These are phyloP conservation scores for Xestia rhomboidea DNA, from an alignment of 2,888 invertebrate species.

Conservation along the genomic window DNA sequence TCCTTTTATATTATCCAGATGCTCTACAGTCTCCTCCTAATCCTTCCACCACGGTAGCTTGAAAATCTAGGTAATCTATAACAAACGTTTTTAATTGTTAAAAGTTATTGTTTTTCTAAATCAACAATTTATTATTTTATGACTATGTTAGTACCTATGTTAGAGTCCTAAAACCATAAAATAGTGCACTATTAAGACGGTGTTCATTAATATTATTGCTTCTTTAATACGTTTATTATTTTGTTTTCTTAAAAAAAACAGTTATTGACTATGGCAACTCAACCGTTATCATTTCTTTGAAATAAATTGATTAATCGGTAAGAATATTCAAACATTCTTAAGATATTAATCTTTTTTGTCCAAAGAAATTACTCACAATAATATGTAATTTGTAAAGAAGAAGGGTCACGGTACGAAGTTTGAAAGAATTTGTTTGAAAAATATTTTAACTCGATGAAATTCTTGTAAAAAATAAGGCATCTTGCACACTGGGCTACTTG, in stretches of 20 bases:
- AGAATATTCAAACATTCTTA: slow-evolving; percentile 24
- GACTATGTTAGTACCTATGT: neutral
- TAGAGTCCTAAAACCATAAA: slow-evolving; percentile 14
- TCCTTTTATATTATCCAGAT: neutral
- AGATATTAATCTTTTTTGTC: slow-evolving; percentile 23
- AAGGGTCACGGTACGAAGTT: slow-evolving; percentile 9
- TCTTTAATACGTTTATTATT: slow-evolving; percentile 5
- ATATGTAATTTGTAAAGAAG: slow-evolving; percentile 12
- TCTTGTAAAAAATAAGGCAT: slow-evolving; percentile 29
- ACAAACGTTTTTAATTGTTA: neutral
- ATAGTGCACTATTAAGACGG: neutral
- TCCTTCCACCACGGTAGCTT: neutral
- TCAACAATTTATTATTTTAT: neutral
- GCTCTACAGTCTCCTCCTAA: too few species aligned
- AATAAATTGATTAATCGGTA: slow-evolving; percentile 26
- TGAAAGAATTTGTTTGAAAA: slow-evolving; percentile 21
- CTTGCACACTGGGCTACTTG: slow-evolving; percentile 50
- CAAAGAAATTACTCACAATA: slow-evolving; percentile 14
- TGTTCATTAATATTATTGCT: slow-evolving; percentile 19
- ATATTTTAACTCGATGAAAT: slow-evolving; percentile 40
- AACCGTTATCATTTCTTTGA: slow-evolving; percentile 22
- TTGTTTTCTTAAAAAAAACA: slow-evolving; percentile 17
- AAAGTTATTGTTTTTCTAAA: neutral
- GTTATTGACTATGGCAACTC: slow-evolving; percentile 16
- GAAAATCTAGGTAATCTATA: neutral